Percentiles rank a stretch among this genome's conserved stretches.
Conservation (phyloP, 1,140 invertebrate species). For the Pantala flavescens region DNA sequence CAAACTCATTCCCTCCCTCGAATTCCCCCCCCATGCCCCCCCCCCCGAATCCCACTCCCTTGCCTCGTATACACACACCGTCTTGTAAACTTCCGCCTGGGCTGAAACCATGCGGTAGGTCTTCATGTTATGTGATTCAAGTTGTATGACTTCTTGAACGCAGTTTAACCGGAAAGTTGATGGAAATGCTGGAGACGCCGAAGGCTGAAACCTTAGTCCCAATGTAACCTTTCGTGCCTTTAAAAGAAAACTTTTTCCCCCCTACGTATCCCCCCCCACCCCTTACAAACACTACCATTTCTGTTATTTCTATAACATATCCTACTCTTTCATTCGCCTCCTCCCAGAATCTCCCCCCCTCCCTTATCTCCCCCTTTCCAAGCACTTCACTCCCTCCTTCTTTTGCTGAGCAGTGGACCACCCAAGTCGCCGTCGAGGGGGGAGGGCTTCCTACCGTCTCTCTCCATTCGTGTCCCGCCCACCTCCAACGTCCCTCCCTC, state of each 20-base stretch:
- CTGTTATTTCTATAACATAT: too few species aligned
- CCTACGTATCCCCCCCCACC: background rate
- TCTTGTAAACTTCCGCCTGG: background rate
- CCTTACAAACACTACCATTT: too few species aligned
- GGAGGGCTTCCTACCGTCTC: background rate
- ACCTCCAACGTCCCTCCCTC: too few species aligned
- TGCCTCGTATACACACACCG: background rate
- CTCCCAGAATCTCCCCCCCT: background rate
- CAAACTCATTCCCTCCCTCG: background rate
- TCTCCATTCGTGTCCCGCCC: background rate
- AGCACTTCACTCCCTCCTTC: background rate
- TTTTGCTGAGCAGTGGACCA: constrained; percentile 4
- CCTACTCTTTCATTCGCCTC: background rate
- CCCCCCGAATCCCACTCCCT: background rate
- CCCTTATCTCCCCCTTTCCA: background rate
- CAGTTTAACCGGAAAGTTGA: constrained; percentile 9
- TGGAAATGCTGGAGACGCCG: background rate
- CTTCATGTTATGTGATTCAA: background rate
- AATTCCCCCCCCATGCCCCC: background rate
- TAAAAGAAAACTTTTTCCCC: background rate
- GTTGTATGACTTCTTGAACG: constrained; percentile 1
- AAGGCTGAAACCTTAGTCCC: background rate
- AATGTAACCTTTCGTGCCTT: background rate
- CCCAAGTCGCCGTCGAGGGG: background rate
- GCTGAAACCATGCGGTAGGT: background rate